Conservation (phyloP, 2,113 vertebrate genomes). For the Oncorhynchus gorbuscha region DNA sequence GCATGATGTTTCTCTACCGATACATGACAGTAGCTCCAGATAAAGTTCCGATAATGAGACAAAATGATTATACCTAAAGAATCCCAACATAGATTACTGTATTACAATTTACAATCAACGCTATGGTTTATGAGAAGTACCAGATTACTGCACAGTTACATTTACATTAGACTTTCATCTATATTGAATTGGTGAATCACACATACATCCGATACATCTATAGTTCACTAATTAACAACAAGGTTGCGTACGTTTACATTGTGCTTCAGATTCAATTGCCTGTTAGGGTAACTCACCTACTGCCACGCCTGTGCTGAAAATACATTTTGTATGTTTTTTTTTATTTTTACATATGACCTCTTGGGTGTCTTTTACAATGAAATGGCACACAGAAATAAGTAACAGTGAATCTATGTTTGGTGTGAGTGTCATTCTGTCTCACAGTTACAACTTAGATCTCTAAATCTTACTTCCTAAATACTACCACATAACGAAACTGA, state of each 20-base stretch:
- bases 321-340: not conserved
- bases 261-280: slow-evolving; percentile 45
- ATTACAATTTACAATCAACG: slow-evolving; percentile 22
- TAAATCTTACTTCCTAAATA: too few species aligned
- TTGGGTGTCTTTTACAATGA: not conserved
- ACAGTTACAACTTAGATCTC: not conserved
- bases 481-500: not conserved
- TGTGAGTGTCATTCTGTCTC: not conserved
- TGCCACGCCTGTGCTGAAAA: slow-evolving; percentile 33
- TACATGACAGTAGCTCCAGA: slow-evolving; percentile 27
- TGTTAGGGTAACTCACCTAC: slow-evolving; percentile 11
- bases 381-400: not conserved
- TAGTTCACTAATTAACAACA: slow-evolving; percentile 41
- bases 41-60: not conserved
- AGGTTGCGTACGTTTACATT: slow-evolving; percentile 49
- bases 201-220: slow-evolving; percentile 35
- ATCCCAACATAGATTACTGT: not conserved
- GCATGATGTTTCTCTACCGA: slow-evolving; percentile 17
- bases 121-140: slow-evolving; percentile 21
- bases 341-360: not conserved
- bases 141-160: slow-evolving; percentile 26
- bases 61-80: slow-evolving; percentile 4
- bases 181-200: slow-evolving; percentile 34
- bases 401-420: not conserved
- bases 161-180: slow-evolving; percentile 13